These are phyloP conservation scores for Tiphia femorata DNA, from an alignment of 2,888 invertebrate species.

Conservation along the genomic window DNA sequence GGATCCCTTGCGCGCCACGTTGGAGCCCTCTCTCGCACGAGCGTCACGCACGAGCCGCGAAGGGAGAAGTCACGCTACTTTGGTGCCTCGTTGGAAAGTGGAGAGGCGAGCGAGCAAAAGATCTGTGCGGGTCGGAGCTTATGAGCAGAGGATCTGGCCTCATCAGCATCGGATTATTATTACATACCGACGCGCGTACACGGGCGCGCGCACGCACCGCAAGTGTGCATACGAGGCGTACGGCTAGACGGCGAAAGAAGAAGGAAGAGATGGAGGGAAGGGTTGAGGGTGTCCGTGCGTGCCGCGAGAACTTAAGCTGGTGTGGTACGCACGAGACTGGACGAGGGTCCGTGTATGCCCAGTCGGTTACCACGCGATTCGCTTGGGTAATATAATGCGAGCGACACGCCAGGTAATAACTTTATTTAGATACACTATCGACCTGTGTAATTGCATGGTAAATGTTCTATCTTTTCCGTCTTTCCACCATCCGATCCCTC, in stretches of 20 bases:
- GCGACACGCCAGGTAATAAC: conserved; percentile 50
- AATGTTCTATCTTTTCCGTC: conserved; percentile 25
- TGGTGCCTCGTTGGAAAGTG: too few relatives aligned
- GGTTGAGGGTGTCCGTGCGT: not conserved
- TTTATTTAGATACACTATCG: conserved; percentile 54
- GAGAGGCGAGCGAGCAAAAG: too few relatives aligned
- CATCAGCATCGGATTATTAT: conserved; percentile 48
- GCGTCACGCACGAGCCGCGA: too few relatives aligned
- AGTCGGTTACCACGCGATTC: conserved; percentile 28
- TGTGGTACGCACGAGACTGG: conserved; percentile 4
- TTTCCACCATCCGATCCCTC: not conserved
- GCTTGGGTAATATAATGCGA: conserved; percentile 43
- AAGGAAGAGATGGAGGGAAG: too few relatives aligned
- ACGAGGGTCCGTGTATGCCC: not conserved
- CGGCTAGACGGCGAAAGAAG: too few relatives aligned
- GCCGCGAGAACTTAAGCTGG: conserved; percentile 12
- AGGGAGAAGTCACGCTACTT: too few relatives aligned
- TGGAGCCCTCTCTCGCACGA: too few relatives aligned
- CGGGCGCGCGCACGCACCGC: too few relatives aligned
- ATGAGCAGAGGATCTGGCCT: conserved; percentile 24
- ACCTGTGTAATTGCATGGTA: conserved; percentile 48
- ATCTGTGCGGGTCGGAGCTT: conserved; percentile 26
- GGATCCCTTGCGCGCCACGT: too few relatives aligned
- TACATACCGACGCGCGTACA: too few relatives aligned
- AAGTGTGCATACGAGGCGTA: too few relatives aligned